Percentiles rank a stretch among this genome's conserved stretches.
Evolutionary conservation across 2,797 vertebrate species (phyloP).

Genomic region (Sebastes vulpes): DNA sequence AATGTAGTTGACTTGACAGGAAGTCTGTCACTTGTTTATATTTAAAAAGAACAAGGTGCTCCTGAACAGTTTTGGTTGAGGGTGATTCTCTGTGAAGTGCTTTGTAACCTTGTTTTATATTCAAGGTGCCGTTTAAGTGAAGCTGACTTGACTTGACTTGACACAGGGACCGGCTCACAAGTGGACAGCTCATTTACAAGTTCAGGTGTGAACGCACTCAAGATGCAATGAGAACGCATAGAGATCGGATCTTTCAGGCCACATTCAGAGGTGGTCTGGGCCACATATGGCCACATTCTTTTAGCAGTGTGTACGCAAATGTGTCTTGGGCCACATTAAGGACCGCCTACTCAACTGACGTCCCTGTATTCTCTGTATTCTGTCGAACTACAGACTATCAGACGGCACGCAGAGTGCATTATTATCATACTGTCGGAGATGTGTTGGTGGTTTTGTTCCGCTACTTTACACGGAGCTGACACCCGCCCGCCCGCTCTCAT

Average conservation of each 20-base stretch:
- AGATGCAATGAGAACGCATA: not conserved
- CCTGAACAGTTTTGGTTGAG: not conserved
- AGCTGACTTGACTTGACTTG: slow-evolving; percentile 31
- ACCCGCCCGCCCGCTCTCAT: too few relatives aligned
- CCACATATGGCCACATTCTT: too few relatives aligned
- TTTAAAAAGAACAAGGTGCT: slow-evolving; percentile 21
- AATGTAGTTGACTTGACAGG: not conserved
- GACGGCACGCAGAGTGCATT: not conserved
- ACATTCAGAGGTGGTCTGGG: too few relatives aligned
- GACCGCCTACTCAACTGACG: too few relatives aligned
- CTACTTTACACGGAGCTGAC: not conserved
- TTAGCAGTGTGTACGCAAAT: too few relatives aligned
- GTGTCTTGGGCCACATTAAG: too few relatives aligned
- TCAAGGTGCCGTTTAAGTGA: slow-evolving; percentile 28
- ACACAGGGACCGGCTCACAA: not conserved
- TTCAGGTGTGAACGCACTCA: not conserved
- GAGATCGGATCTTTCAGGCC: not conserved
- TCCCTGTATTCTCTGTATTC: not conserved
- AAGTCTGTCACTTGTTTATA: slow-evolving; percentile 2
- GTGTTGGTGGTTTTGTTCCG: not conserved
- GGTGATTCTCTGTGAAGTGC: slow-evolving; percentile 13
- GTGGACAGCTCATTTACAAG: not conserved
- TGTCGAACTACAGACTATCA: not conserved
- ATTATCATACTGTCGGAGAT: not conserved
- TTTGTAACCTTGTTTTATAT: slow-evolving; percentile 29